Evolutionary conservation across 2,888 invertebrate genomes (phyloP).

Genomic region (Cynaeus angustus): DNA sequence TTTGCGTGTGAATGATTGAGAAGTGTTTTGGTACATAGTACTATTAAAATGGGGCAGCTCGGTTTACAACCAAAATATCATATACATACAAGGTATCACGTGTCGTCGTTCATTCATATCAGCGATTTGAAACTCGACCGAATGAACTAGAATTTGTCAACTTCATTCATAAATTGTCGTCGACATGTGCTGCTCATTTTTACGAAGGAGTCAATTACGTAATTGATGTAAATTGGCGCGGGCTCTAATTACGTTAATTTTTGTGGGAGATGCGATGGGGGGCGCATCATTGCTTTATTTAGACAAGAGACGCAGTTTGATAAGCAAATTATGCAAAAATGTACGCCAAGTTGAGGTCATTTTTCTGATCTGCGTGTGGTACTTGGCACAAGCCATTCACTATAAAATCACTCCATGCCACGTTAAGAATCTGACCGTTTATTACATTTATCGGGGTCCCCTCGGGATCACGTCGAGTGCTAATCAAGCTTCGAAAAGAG

Average conservation of each 20-base stretch:
- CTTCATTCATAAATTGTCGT: conserved; percentile 49
- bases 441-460: conserved; percentile 46
- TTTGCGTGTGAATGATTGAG: conserved; percentile 32
- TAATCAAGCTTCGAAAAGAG: conserved; percentile 50
- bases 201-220: conserved; percentile 43
- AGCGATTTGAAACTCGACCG: conserved; percentile 51
- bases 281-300: conserved; percentile 33
- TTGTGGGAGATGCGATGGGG: conserved; percentile 40
- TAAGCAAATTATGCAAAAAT: not conserved
- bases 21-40: conserved; percentile 33
- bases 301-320: conserved; percentile 8
- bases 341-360: not conserved
- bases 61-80: conserved; percentile 58
- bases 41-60: conserved; percentile 52
- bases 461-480: conserved; percentile 48
- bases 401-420: not conserved
- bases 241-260: conserved; percentile 46
- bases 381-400: not conserved
- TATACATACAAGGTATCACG: conserved; percentile 56
- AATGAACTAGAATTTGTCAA: conserved; percentile 49
- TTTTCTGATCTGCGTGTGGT: not conserved
- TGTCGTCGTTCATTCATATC: conserved; percentile 53
- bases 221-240: conserved; percentile 46
- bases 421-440: conserved; percentile 25
- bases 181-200: conserved; percentile 38